Conservation (phyloP, 2,888 invertebrate genomes). For the Smittia sp. region DNA sequence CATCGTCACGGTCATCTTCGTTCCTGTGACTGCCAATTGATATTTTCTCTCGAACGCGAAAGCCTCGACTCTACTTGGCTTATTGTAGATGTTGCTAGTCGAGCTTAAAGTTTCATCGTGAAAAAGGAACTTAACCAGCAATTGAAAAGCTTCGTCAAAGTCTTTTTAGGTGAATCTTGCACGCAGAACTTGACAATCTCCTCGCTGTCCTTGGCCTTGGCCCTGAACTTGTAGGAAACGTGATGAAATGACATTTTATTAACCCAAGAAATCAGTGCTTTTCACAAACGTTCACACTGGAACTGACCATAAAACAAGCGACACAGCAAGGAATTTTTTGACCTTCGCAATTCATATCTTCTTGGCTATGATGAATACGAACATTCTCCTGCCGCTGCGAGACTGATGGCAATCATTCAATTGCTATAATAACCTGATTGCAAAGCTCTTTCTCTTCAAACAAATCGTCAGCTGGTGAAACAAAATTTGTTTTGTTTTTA, state of each 20-base stretch:
- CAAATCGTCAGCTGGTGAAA: too few species aligned
- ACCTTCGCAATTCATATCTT: too few species aligned
- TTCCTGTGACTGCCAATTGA: conserved; percentile 22
- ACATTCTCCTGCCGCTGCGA: too few species aligned
- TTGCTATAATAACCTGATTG: too few species aligned
- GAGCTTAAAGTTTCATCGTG: not conserved
- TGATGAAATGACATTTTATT: not conserved
- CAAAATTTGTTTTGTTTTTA: too few species aligned
- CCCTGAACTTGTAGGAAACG: conserved; percentile 9
- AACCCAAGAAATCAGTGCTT: too few species aligned
- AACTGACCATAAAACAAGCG: too few species aligned
- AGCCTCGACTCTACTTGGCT: not conserved
- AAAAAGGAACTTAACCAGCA: not conserved
- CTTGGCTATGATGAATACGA: too few species aligned
- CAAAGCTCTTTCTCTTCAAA: too few species aligned
- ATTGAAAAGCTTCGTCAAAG: conserved; percentile 28
- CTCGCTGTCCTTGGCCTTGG: conserved; percentile 28
- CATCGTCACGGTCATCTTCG: not conserved
- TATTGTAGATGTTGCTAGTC: not conserved
- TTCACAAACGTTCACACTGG: not conserved
- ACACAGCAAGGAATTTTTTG: too few species aligned
- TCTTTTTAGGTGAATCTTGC: conserved; percentile 37
- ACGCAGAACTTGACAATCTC: conserved; percentile 25
- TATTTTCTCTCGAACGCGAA: not conserved
- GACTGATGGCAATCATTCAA: too few species aligned